Base-by-base conservation (phyloP, 2,797 vertebrate genomes). In the Poeciliopsis presidionis region DNA sequence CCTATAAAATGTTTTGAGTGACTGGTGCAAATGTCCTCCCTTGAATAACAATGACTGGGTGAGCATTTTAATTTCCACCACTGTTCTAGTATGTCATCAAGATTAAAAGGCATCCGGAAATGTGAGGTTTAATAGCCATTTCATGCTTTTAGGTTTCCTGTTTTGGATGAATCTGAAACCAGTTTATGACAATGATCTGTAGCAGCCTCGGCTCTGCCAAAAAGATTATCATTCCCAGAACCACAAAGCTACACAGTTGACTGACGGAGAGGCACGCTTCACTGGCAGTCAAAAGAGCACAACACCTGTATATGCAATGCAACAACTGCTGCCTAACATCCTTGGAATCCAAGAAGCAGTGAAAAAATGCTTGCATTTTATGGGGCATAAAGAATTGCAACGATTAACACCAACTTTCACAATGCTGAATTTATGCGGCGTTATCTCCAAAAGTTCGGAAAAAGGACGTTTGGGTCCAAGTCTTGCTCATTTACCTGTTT, bases 211-310 rank as follows among this genome's bases (percentile, higher is more conserved):
- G 86, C 78, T 89, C 89, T 90, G 90, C 88, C 89, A 91, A 89
- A 90, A 72, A 84, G 25, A 90, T 87, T 84, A 90, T 86, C 87
- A 74, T 91, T 90, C 89, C 92, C 94, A 92, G 89, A 93, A 90
- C 90, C 76, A 6, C 20, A 53, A 51, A 39, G 80, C 88, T 79
- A 36, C 90, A 86, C 92, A 87, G 78, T 79, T 84, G 88, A 91
- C 83, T 84, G 87, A 86, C 79, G 87, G 90, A 78, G 46, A 70
- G 92, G 85, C 91, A 90, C 78, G 91, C 92, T 93, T 82, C 87
- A 86, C 81, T 90, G 91, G 84, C 89, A 87, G 83, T 89, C 87
- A 90, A 91, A 92, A 82, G 92, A 91, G 90, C 89, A 85, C 89
- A 89, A 90, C 92, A 93, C 92, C 92, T 93, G 89, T 86, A 83